Evolutionary conservation across 2,113 vertebrate species (phyloP), one percentile per base, ranked within the genome.

Genomic region (Hippocampus guttulatus): DNA sequence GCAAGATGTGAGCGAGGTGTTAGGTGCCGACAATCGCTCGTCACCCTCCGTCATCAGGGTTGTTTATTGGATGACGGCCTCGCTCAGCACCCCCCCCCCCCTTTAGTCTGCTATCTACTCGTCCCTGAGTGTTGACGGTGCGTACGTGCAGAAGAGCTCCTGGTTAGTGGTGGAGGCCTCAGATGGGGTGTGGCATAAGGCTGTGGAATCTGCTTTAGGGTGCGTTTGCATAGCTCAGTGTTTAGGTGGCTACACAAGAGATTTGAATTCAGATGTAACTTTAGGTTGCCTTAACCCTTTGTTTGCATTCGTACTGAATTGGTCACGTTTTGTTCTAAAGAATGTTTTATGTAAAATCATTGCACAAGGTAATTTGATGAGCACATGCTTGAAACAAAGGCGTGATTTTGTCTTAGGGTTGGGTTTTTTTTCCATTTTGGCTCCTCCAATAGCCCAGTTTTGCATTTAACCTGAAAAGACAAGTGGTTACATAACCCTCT

Each of bases 401-500:
- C 54, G 69, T 74, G 61, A 54, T 73, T 76, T 81, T 69, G 70
- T 45, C 5, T 10, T 5, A 41, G 33, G 5, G 73, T 23, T 51
- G 25, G 25, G 1, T 64, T 51, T 41, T 20, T 70, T 74, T 14
- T n/a, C 27, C 15, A 8, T 5, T 33, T 77, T 75, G 73, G 60
- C 77, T 81, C 75, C 82, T 74, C 55, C 38, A 70, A 66, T 82
- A 81, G 81, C 81, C 81, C 74, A 80, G 81, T 78, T 87, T 86
- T 73, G 58, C 70, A 69, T 81, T 41, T 87, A 87, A 89, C 78
- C 88, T 83, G 75, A 67, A 89, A 89, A 89, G 76, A 76, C 79
- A 67, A 81, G 79, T 68, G 75, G 68, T 92, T 92, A 90, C 84
- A 82, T 87, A 91, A 91, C 80, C 74, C 74, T 84, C 82, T 64